Evolutionary conservation across 2,888 invertebrate species (phyloP).

Genomic region (Dynastes tityus): DNA sequence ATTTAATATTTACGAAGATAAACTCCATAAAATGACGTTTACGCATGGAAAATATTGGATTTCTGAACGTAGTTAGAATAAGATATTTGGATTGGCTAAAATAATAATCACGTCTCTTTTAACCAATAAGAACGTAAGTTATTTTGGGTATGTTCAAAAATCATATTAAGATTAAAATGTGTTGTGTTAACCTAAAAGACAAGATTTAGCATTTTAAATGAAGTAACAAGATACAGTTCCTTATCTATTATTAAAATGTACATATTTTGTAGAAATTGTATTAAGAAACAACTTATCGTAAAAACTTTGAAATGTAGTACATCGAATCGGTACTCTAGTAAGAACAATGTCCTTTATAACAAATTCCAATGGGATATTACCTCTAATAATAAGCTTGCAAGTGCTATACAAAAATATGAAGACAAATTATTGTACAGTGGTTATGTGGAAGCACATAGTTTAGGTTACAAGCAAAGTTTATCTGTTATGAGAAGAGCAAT

Average conservation of each 20-base stretch:
- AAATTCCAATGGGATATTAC: slow-evolving; percentile 13
- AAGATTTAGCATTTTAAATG: too few species aligned
- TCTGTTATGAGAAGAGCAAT: slow-evolving; percentile 50
- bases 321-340: not conserved
- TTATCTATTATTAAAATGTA: slow-evolving; percentile 5
- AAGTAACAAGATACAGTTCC: too few species aligned
- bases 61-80: not conserved
- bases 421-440: slow-evolving; percentile 68
- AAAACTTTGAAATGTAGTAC: not conserved
- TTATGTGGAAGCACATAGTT: slow-evolving; percentile 63
- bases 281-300: slow-evolving; percentile 1
- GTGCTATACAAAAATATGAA: slow-evolving; percentile 61
- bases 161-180: too few species aligned
- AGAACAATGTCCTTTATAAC: not conserved
- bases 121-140: not conserved
- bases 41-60: not conserved
- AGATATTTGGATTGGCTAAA: slow-evolving; percentile 3
- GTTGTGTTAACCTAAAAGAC: too few species aligned
- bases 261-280: slow-evolving; percentile 11
- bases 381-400: slow-evolving; percentile 11
- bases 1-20: too few species aligned
- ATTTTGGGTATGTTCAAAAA: too few species aligned
- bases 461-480: slow-evolving; percentile 59
- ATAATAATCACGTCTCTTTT: not conserved
- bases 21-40: not conserved